Conservation (phyloP, 1,140 invertebrate species). For the Trichogramma pretiosum region DNA sequence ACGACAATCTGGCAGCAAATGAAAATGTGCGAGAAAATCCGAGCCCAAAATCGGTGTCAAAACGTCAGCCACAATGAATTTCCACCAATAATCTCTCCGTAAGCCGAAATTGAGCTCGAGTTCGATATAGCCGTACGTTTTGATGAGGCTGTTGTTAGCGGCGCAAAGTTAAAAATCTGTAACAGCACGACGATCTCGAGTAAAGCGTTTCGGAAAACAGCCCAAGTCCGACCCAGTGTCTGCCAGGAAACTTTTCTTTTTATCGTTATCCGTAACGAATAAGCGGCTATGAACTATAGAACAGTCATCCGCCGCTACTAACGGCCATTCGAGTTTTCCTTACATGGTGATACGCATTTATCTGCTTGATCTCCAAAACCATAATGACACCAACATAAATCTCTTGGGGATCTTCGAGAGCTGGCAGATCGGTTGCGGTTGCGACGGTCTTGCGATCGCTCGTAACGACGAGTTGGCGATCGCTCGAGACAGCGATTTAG, state of each 20-base stretch:
- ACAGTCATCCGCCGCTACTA: neutral
- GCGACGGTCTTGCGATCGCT: too few relatives aligned
- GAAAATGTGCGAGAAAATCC: neutral
- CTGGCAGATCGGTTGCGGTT: too few relatives aligned
- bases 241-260: neutral
- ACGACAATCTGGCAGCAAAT: neutral
- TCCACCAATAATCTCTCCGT: neutral
- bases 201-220: neutral
- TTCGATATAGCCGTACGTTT: neutral
- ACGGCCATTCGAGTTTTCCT: too few relatives aligned
- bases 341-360: too few relatives aligned
- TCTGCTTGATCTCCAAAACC: too few relatives aligned
- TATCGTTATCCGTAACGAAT: neutral
- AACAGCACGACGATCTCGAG: neutral
- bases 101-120: neutral
- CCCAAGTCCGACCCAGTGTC: neutral
- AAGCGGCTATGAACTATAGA: neutral
- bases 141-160: slow-evolving; percentile 22
- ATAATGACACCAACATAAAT: too few relatives aligned
- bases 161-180: slow-evolving; percentile 13
- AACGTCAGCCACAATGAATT: neutral
- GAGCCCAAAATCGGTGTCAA: neutral
- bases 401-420: too few relatives aligned
- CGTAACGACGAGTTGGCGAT: too few relatives aligned
- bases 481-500: too few relatives aligned